These are phyloP conservation scores for Aradophagus sp. DNA, from an alignment of 1,140 invertebrate species.

Conservation along the genomic window DNA sequence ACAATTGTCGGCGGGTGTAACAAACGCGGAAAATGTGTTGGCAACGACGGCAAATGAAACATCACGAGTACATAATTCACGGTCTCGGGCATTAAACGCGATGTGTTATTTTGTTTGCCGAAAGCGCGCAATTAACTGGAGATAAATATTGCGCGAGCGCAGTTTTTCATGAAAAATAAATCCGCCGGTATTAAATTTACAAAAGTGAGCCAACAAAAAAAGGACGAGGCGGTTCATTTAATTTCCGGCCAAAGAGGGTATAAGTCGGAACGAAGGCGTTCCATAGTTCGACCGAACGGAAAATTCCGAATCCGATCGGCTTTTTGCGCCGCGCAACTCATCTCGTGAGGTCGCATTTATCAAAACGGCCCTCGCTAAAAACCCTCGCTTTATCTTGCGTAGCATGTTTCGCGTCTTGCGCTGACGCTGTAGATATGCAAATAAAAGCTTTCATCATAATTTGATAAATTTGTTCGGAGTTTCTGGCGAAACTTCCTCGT, in stretches of 20 bases:
- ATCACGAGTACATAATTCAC: slow-evolving; percentile 1
- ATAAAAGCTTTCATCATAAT: slow-evolving; percentile 56
- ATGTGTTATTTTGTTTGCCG: too few relatives aligned
- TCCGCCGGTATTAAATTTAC: slow-evolving; percentile 13
- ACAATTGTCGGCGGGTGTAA: background rate
- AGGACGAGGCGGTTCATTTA: too few relatives aligned
- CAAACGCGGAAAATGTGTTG: background rate
- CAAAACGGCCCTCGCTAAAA: slow-evolving; percentile 38
- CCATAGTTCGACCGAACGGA: slow-evolving; percentile 22
- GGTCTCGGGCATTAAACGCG: background rate
- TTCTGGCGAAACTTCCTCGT: slow-evolving; percentile 21
- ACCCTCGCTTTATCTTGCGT: slow-evolving; percentile 39
- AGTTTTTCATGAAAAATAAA: slow-evolving; percentile 16
- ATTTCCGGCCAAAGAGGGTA: slow-evolving; percentile 22
- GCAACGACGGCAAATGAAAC: too few relatives aligned
- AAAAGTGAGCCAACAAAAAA: slow-evolving; percentile 12
- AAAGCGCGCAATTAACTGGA: background rate
- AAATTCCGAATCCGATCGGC: slow-evolving; percentile 39
- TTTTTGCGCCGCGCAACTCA: slow-evolving; percentile 40
- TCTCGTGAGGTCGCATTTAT: slow-evolving; percentile 42
- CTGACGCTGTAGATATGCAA: slow-evolving; percentile 49
- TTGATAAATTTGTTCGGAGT: slow-evolving; percentile 51
- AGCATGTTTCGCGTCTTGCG: slow-evolving; percentile 44
- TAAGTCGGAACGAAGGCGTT: slow-evolving; percentile 29
- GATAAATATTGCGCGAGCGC: background rate